Evolutionary conservation across 2,797 vertebrate genomes (phyloP), one percentile per base, ranked within the genome.

Genomic region (Argya squamiceps): DNA sequence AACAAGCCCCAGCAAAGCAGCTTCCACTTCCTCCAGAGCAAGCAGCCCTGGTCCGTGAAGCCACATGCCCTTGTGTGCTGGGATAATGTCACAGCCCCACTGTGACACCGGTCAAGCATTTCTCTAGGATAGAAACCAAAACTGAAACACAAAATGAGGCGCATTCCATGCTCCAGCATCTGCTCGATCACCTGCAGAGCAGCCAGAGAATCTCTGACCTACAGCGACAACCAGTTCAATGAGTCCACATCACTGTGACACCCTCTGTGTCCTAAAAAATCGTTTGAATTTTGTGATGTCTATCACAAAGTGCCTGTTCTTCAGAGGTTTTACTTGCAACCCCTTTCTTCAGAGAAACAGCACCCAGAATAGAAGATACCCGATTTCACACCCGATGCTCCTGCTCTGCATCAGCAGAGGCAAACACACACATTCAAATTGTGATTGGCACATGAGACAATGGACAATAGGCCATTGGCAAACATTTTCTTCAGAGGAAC

Each of bases 1-100:
- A 87, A 92, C 70, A 74, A 91, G 84, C 52, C 29, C 60, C 44
- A 79, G 63, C 62, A 37, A 73, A 92, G 63, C 70, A 93, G 80
- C 27, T 84, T 76, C 70, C 67, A 39, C 52, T 53, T 76, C 74
- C 49, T 74, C 83, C 91, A 63, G 9, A 81, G 73, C 46, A n/a
- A 44, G 32, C 23, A 75, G 10, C 71, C 60, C 53, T 17, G 12
- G 13, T 9, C 12, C 1, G 0, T 11, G 63, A 84, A 87, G 81
- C 60, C 39, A 49, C 24, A 4, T 71, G 62, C 62, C 52, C 88
- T 12, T 12, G 41, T 24, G 63, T 6, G 55, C 58, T 24, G 52
- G 30, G 70, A 46, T 50, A 67, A 70, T 5, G 70, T n/a, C 69
- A 41, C 59, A 46, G 62, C 29, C 79, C 56, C 55, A 29, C 84